phyloP scores from a whole-genome alignment of 2,797 vertebrate species.

The Galaxias olidus region DNA sequence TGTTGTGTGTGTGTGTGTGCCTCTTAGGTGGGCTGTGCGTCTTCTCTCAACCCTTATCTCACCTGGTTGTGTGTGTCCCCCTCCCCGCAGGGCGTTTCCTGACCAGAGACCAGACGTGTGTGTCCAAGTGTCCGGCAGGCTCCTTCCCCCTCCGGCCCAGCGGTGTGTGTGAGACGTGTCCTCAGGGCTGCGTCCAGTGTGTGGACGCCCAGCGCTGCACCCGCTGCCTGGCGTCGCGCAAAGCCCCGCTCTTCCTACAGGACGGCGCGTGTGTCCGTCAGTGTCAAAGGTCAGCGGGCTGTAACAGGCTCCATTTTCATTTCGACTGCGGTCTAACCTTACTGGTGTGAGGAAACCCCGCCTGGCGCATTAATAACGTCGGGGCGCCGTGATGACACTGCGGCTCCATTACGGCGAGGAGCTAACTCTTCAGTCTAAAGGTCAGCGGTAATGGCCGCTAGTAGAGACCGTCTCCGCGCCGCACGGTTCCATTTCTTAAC shows the following conservation, averaged over 20 bases:
- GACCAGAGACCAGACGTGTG: conserved; percentile 70
- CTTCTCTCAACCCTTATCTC: background rate
- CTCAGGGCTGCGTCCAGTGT: conserved; percentile 70
- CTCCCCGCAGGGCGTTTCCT: conserved; percentile 65
- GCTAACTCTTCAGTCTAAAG: too few relatives aligned
- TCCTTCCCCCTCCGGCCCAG: conserved; percentile 59
- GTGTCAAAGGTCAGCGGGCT: conserved; percentile 68
- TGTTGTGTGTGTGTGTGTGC: background rate
- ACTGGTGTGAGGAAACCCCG: too few relatives aligned
- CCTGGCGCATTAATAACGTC: too few relatives aligned
- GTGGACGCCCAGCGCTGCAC: conserved; percentile 63
- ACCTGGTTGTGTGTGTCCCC: conserved; percentile 13
- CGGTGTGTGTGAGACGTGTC: conserved; percentile 67
- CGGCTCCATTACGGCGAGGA: too few relatives aligned
- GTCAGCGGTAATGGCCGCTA: too few relatives aligned
- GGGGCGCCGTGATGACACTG: too few relatives aligned
- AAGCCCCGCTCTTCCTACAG: conserved; percentile 67
- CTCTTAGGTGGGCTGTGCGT: conserved; percentile 14
- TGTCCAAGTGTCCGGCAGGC: conserved; percentile 67
- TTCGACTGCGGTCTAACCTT: too few relatives aligned
- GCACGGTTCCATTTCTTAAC: too few relatives aligned
- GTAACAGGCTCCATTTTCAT: too few relatives aligned
- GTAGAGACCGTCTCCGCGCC: too few relatives aligned
- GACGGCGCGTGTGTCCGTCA: conserved; percentile 69
- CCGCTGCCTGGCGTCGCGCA: conserved; percentile 66